Base-by-base conservation (phyloP, 2,888 invertebrate species). In the Hirtodrosophila trivittata region DNA sequence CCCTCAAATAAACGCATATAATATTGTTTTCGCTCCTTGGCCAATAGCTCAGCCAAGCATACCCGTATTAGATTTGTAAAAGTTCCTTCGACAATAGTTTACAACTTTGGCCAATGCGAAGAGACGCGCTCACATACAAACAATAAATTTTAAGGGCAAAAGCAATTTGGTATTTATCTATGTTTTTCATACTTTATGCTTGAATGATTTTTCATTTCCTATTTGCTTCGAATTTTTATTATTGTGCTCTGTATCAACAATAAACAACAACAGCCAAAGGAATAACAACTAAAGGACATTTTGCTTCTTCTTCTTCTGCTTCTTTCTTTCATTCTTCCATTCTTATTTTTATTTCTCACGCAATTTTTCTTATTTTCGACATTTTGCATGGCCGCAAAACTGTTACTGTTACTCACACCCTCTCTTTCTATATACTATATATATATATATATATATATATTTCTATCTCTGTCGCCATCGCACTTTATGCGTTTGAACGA, bases 121-220 rank as follows among this genome's bases (percentile, higher is more conserved):
- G 0, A 18, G 1, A 56, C 21, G 13, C 3, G 25, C 2, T 38
- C 3, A 16, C n/a, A 14, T 26, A 13, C 16, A 39, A 13, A 54
- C 56, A 63, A 57, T 55, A 70, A 66, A 71, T 70, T 71, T 71
- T 46, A 39, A 63, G 58, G 65, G 50, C 39, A 71, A 68, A 63
- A 75, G 66, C 63, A 60, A 83, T 80, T 80, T 72, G 45, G 77
- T 62, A 80, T 80, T 80, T 80, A 77, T 80, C 72, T 83, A 68
- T 83, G 64, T 80, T 80, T 83, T 80, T 80, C 77, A 77, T 75
- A 83, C 69, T 80, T 80, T 80, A 75, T 80, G 84, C 77, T 80
- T 77, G 75, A 80, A 65, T 77, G 84, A 80, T 77, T 83, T 77
- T 77, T 72, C 77, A 83, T 83, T 80, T 80, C 77, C 72, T 69